Evolutionary conservation across 1,140 invertebrate species (phyloP).

Genomic region (Listronotus oregonensis): DNA sequence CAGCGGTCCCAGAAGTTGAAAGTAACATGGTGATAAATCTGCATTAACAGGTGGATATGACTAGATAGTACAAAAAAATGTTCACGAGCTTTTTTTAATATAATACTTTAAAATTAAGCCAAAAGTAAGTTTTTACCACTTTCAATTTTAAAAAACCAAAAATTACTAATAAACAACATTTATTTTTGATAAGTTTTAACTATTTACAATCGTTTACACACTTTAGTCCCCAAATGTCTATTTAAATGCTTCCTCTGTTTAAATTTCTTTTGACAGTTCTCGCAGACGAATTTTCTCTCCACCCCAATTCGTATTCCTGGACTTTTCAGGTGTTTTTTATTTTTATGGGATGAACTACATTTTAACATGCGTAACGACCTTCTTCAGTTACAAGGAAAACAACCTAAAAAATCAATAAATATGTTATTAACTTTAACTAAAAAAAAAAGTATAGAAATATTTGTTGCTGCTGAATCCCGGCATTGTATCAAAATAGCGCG

Average conservation of each 20-base stretch:
- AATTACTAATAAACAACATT: neutral
- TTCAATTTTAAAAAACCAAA: constrained; percentile 57
- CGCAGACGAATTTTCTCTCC: constrained; percentile 44
- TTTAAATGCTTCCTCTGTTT: constrained; percentile 62
- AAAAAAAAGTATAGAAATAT: too few relatives aligned
- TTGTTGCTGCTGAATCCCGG: too few relatives aligned
- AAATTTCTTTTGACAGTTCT: constrained; percentile 60
- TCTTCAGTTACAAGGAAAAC: constrained; percentile 33
- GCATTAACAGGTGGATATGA: too few relatives aligned
- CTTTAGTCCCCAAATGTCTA: constrained; percentile 56
- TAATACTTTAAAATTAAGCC: too few relatives aligned
- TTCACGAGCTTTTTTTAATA: too few relatives aligned
- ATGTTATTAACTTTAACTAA: neutral
- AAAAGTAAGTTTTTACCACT: too few relatives aligned
- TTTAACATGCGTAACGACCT: constrained; percentile 33
- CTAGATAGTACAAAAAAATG: too few relatives aligned
- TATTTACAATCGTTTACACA: constrained; percentile 53
- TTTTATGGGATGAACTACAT: constrained; percentile 39
- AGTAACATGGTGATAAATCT: too few relatives aligned
- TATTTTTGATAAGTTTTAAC: neutral
- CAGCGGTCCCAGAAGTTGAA: too few relatives aligned
- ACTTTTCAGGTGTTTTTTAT: constrained; percentile 46
- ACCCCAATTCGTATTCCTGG: constrained; percentile 60
- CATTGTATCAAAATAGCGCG: too few relatives aligned
- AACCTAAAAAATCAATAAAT: constrained; percentile 17